Base-by-base conservation (phyloP, 2,888 invertebrate species). In the Pyrrhosoma nymphula region DNA sequence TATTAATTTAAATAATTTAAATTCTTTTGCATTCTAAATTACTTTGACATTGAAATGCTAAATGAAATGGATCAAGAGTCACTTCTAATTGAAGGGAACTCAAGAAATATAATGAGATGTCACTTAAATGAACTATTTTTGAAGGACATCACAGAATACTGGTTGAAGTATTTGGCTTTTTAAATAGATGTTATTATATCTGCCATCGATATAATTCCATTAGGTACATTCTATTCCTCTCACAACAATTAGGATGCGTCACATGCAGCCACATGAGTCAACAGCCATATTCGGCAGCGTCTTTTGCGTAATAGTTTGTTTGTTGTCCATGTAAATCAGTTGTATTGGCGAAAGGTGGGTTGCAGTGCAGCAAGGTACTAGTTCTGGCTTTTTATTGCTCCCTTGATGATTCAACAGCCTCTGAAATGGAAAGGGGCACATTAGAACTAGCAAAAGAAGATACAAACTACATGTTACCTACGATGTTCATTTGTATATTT, bases 251-350 rank as follows among this genome's bases (percentile, higher is more conserved):
- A 69, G 12, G 82, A 90, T 56, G 75, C 56, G 82, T 97, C 97
- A 98, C 98, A 98, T 98, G 96, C 99, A 99, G 35, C 99, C 99
- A 96, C 99, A 99, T 14, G 98, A 98, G 96, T 99, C 98, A n/a
- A 99, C 98, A 88, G 99, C 98, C 99, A 99, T 99, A 96, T 99
- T 99, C 0, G 99, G 98, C 95, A 99, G 97, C 0, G 98, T 98
- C 96, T 98, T 98, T 96, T 98, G 98, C 90, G 98, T 98, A 96
- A 98, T 98, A 8, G 98, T 98, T 96, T 98, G 98, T 96, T 98
- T 98, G 35, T 98, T 98, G 96, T 98, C 98, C 97, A 98, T 97
- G 96, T 98, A 99, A 20, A 99, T 97, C 88, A 99, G 97, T 96
- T 98, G 98, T 95, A 99, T 97, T 1, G 98, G 98, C 95, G 98